Base-by-base conservation (phyloP, 2,113 vertebrate genomes). In the Perca fluviatilis region DNA sequence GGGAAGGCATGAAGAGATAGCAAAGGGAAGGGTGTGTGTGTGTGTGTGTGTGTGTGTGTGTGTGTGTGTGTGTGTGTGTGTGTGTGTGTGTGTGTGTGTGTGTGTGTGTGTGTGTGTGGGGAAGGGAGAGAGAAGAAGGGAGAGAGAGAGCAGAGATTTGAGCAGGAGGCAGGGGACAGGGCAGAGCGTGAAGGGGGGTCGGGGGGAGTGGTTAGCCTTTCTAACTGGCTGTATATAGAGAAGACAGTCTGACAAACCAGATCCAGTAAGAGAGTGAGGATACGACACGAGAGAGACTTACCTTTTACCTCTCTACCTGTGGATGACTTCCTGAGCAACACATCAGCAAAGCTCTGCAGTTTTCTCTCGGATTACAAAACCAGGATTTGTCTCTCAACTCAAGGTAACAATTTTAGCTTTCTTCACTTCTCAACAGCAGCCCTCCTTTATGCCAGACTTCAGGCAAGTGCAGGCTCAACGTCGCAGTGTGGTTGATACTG, bases 211-310 rank as follows among this genome's bases (percentile, higher is more conserved):
- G 92, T 86, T 89, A 71, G 63, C 33, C 62, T 16, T 58, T 57
- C 76, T 70, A 23, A 16, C 83, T 88, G 91, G 70, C 87, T 93
- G 74, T 94, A 94, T 93, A 94, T 86, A 94, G 88, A 87, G 90
- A 86, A 82, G 83, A 68, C 84, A 69, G 78, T 54, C 64, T 85
- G 82, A 73, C 79, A 74, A 86, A 85, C 75, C 84, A 91, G 89
- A 85, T 80, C 88, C 80, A 84, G 76, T n/a, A 67, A 78, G 70
- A 58, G 75, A 53, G 69, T 64, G 74, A 86, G 80, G 54, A 53
- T 56, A 43, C 65, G 62, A 79, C n/a, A 66, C 49, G 62, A 67
- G 64, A 54, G 77, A 78, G 65, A 12, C 66, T 53, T 70, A 88
- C 80, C 70, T 84, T 90, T 77, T 77, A 68, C 46, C 71, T 56